A percentile compares a stretch with the other conserved stretches of the same genome.
Evolutionary conservation across 2,797 vertebrate species (phyloP).

Genomic region (Clarias laeviceps): DNA sequence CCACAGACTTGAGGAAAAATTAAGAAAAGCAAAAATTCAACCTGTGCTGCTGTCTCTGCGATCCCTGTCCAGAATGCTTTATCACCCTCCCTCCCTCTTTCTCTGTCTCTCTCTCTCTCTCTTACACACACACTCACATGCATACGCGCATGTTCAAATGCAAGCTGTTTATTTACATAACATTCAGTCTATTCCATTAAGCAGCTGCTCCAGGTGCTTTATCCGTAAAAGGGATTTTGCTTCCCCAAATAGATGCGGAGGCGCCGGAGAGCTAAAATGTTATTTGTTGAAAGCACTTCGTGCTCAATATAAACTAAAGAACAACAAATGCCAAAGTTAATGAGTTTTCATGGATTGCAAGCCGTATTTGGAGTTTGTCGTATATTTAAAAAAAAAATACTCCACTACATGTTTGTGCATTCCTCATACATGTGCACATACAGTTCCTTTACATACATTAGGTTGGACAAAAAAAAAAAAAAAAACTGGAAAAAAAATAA

Average conservation of each 20-base stretch:
- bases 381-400: too few relatives aligned
- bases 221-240: conserved; percentile 79
- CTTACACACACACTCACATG: conserved; percentile 71
- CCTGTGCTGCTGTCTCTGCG: neutral
- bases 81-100: neutral
- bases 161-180: conserved; percentile 95
- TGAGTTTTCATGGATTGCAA: conserved; percentile 42
- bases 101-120: neutral
- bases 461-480: neutral
- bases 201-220: conserved; percentile 82
- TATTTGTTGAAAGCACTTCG: conserved; percentile 56
- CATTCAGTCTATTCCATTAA: conserved; percentile 92
- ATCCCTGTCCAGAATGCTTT: conserved; percentile 19
- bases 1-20: neutral
- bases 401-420: conserved; percentile 7
- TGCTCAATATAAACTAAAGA: conserved; percentile 42
- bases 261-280: conserved; percentile 66
- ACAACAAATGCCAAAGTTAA: conserved; percentile 50
- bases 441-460: neutral
- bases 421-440: conserved; percentile 6
- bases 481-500: neutral
- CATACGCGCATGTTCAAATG: conserved; percentile 81
- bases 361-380: conserved; percentile 23
- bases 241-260: conserved; percentile 74
- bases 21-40: conserved; percentile 9